Base-by-base conservation (phyloP, 1,140 invertebrate species). In the Bombus turneri region DNA sequence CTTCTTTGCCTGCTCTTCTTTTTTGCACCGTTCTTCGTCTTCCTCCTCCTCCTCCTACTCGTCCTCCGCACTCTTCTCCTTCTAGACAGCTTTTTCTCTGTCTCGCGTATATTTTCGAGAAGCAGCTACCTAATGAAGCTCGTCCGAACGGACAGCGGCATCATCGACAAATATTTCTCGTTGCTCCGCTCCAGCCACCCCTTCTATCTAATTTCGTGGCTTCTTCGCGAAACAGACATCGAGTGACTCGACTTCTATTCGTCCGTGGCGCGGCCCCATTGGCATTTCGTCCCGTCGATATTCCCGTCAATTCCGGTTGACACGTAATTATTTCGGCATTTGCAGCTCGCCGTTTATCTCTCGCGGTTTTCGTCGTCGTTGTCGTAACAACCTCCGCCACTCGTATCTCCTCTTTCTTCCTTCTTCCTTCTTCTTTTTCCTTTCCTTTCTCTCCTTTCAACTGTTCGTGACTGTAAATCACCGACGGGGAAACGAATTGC, bases 1-100 rank as follows among this genome's bases (percentile, higher is more conserved):
- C 90, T 91, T 86, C 91, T 86, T 87, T 77, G 84, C 69, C 64
- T 77, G n/a, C 66, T 85, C 37, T 57, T 87, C 41, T 79, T 87
- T 71, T 77, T 88, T 83, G 83, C 31, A 25, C 6, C 34, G 31
- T 57, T 68, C 59, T 18, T 72, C 31, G 43, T 80, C 59, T 73
- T 47, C n/a, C 37, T 47, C 73, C 82, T 47, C 73, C 82, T 87
- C 86, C 89, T 86, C 87, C 72, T 76, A 28, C 0, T 34, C 41
- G 57, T 69, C 47, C 64, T 73, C 53, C 76, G 1, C 18, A 22
- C 22, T 73, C 39, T 43, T 41, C 80, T 22, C 9, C 13, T 47
- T 3, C 59, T 73, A 59, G 41, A 10, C 57, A 75, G 15, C 53
- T 43, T 8, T 41, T 5, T 13, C 34, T 28, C n/a, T 31, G 77